Evolutionary conservation across 92 coral and sea anemone genomes (phyloP), one percentile per base, ranked within the genome.

Genomic region (Porites cylindrica): DNA sequence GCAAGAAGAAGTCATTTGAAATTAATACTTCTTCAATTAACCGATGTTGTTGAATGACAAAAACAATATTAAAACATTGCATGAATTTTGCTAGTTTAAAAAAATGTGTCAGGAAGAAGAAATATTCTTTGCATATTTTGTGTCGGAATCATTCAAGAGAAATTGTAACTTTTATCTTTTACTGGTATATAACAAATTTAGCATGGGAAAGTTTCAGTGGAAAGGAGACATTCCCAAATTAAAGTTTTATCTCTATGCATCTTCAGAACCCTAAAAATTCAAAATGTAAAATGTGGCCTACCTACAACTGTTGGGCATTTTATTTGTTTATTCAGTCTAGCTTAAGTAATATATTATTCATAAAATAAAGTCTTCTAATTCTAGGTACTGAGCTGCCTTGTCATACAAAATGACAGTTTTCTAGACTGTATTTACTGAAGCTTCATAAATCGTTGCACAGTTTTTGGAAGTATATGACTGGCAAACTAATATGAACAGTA

Each of bases 21-120:
- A 77, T 77, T 43, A 61, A 77, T 60, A 77, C 53, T 10, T 58
- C 21, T 52, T 32, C 12, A n/a, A 60, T 17, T 77, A 59, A 58
- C 53, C 60, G 23, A 19, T 29, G 51, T 17, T 19, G 13, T 6
- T 16, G 32, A 13, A 52, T 43, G n/a, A 38, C 47, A 38, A 56
- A 10, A 56, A 56, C 16, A 14, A 14, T 56, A 56, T 14, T 56
- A 10, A 56, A 10, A 56, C 16, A 11, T 56, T 56, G 61, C 61
- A 26, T 51, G 47, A 38, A 21, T 74, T 50, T 74, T 21, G 63
- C 24, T 51, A 17, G 8, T 43, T 8, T 10, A 8, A 32, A 50
- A 18, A 51, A n/a, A 29, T 19, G 47, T 62, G 19, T 26, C 21
- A 73, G n/a, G 60, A 74, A 51, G 19, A 16, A n/a, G 32, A 71